Conservation (phyloP, 2,797 vertebrate genomes). For the Xenentodon cancila region DNA sequence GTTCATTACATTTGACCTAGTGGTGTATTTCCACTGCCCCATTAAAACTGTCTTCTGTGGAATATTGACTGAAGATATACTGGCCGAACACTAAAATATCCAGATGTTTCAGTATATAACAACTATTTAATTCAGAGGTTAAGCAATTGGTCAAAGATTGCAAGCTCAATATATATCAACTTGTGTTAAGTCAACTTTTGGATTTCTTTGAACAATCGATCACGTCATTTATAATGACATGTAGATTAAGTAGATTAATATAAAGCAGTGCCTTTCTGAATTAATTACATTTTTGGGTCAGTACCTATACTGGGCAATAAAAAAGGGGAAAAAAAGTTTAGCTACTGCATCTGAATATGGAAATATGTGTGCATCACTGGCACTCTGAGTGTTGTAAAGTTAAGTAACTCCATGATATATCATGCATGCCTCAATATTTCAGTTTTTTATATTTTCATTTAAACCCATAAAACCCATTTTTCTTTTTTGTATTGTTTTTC, state of each 20-base stretch:
- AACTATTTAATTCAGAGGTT: neutral
- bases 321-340: neutral
- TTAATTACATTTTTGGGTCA: neutral
- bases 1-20: slow-evolving; percentile 17
- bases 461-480: too few relatives aligned
- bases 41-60: neutral
- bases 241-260: too few relatives aligned
- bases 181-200: too few relatives aligned
- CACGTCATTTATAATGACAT: too few relatives aligned
- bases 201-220: too few relatives aligned
- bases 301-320: neutral
- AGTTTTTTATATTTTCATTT: too few relatives aligned
- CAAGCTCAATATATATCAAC: neutral
- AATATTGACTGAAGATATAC: slow-evolving; percentile 3
- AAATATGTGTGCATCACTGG: too few relatives aligned
- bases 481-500: too few relatives aligned
- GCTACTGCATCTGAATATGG: neutral
- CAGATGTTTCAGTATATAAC: neutral
- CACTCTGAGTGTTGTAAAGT: too few relatives aligned
- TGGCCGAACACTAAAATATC: slow-evolving; percentile 1
- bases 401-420: too few relatives aligned
- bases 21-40: slow-evolving; percentile 8
- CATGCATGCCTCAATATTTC: too few relatives aligned
- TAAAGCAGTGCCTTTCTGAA: too few relatives aligned
- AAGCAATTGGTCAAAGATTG: neutral